Evolutionary conservation across 2,797 vertebrate genomes (phyloP).

Genomic region (Anabas testudineus): DNA sequence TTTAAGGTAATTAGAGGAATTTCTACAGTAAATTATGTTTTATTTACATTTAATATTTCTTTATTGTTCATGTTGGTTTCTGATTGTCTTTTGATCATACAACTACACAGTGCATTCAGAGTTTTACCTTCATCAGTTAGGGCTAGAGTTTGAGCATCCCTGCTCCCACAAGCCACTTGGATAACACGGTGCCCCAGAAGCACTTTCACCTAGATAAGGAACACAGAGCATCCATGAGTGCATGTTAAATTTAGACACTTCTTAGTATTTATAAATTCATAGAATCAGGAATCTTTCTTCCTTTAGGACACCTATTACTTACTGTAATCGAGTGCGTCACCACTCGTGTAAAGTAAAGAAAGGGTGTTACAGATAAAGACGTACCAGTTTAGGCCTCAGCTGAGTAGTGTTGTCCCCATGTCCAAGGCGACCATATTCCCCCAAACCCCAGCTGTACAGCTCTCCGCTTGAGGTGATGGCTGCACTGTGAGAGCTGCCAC

Average conservation of each 20-base stretch:
- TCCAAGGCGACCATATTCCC: constrained; percentile 96
- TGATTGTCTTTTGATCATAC: too few species aligned
- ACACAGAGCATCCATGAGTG: constrained; percentile 14
- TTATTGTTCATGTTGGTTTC: too few species aligned
- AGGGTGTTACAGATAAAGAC: not conserved
- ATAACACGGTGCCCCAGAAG: constrained; percentile 96
- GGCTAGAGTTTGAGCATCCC: constrained; percentile 97
- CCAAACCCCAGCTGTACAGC: constrained; percentile 98
- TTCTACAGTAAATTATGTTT: not conserved
- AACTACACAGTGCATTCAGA: too few species aligned
- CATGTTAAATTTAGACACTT: not conserved
- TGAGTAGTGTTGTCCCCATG: constrained; percentile 98
- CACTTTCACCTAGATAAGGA: constrained; percentile 90
- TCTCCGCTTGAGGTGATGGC: constrained; percentile 98
- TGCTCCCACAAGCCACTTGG: constrained; percentile 98
- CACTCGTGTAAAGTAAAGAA: not conserved
- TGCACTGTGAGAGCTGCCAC: constrained; percentile 97
- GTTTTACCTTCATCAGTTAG: constrained; percentile 95
- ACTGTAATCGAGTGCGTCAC: not conserved
- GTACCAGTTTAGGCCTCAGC: constrained; percentile 97
- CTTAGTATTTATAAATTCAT: not conserved
- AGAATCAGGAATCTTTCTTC: not conserved
- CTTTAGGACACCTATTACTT: too few species aligned
- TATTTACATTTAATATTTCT: too few species aligned
- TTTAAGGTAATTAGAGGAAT: not conserved